Percentiles rank a stretch among this genome's conserved stretches.
Conservation (phyloP, 1,140 invertebrate genomes). For the Caerostris extrusa region DNA sequence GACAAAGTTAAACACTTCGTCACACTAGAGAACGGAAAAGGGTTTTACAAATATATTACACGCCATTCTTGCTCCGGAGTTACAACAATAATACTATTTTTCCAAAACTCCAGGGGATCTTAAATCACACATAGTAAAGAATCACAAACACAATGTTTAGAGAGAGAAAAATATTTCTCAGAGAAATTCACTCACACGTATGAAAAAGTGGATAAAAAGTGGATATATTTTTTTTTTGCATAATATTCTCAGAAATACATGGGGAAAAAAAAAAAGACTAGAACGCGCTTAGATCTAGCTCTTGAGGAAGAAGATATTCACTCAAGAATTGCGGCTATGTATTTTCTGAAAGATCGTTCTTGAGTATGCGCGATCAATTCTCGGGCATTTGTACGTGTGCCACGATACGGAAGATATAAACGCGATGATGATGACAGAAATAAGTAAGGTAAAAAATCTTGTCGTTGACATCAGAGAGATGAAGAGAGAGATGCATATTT, state of each 20-base stretch:
- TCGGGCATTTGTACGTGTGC: constrained; percentile 57
- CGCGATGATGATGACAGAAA: constrained; percentile 43
- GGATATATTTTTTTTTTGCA: neutral
- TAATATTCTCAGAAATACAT: constrained; percentile 60
- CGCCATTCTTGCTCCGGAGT: constrained; percentile 8
- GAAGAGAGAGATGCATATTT: constrained; percentile 74
- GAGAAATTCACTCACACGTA: constrained; percentile 58
- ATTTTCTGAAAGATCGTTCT: neutral
- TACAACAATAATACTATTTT: neutral
- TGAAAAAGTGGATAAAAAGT: constrained; percentile 21
- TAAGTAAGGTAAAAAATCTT: constrained; percentile 37
- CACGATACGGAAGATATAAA: constrained; percentile 61
- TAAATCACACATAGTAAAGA: constrained; percentile 50
- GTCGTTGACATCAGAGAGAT: constrained; percentile 58
- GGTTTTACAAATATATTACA: constrained; percentile 34
- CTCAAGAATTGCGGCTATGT: constrained; percentile 12
- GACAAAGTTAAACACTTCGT: neutral
- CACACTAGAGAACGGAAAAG: neutral
- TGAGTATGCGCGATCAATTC: constrained; percentile 63
- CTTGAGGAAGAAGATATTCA: constrained; percentile 41
- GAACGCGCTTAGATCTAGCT: neutral
- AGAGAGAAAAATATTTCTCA: constrained; percentile 47
- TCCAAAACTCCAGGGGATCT: neutral
- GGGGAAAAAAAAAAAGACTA: neutral
- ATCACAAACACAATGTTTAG: constrained; percentile 3